Conservation (phyloP, 1,140 invertebrate genomes). For the Drosophila sechellia region DNA sequence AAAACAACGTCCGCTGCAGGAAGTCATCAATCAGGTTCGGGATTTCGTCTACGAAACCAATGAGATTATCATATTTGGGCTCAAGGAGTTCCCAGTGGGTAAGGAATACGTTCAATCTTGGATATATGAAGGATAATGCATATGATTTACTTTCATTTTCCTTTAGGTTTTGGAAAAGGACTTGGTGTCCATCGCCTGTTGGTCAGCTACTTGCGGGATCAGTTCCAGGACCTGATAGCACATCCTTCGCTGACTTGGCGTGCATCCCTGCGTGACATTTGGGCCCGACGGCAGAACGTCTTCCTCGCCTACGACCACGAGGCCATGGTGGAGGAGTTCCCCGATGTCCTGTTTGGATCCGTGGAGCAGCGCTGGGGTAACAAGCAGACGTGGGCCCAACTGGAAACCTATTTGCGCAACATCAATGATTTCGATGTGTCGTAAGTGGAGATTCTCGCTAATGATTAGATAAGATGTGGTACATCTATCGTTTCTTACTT, state of each 20-base stretch:
- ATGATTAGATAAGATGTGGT: constrained; percentile 1
- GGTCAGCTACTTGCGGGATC: constrained; percentile 85
- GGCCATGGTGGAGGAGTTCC: constrained; percentile 72
- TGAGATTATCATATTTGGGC: constrained; percentile 88
- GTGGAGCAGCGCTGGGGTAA: constrained; percentile 87
- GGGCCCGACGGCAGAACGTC: constrained; percentile 85
- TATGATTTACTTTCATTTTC: background rate
- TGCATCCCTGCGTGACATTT: constrained; percentile 85
- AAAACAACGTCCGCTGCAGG: constrained; percentile 85
- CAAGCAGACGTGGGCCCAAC: constrained; percentile 85
- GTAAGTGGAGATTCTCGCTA: constrained; percentile 48
- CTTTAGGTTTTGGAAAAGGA: constrained; percentile 83
- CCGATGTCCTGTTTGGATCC: constrained; percentile 60
- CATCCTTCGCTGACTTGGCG: constrained; percentile 85
- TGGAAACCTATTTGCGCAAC: constrained; percentile 85
- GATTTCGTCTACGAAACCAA: constrained; percentile 87
- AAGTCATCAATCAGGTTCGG: constrained; percentile 86
- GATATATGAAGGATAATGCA: no score
- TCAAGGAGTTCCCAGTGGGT: constrained; percentile 88
- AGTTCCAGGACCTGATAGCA: constrained; percentile 85
- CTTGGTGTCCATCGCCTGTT: constrained; percentile 85
- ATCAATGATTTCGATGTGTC: constrained; percentile 69
- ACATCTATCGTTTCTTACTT: background rate
- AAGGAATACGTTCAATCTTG: constrained; percentile 5
- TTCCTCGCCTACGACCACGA: constrained; percentile 87